A percentile compares a stretch with the other conserved stretches of the same genome.
Conservation (phyloP, 2,888 invertebrate species). For the Pristionchus japonicus region DNA sequence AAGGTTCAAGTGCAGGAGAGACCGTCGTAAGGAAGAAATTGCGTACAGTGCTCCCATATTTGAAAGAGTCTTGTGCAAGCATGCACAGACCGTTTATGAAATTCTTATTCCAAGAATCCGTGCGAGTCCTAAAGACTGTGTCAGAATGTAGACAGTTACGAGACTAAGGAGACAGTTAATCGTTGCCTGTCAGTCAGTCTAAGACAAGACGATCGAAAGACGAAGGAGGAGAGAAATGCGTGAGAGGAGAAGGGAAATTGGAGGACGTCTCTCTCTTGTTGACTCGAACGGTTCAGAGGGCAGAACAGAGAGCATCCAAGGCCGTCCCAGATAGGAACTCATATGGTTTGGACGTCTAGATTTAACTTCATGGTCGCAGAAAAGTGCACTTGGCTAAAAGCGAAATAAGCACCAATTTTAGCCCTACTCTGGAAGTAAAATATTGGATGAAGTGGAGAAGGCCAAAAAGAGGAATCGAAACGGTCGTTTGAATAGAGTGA, state of each 20-base stretch:
- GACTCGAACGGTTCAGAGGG: neutral
- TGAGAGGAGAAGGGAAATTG: neutral
- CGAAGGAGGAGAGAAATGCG: neutral
- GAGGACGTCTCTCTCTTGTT: neutral
- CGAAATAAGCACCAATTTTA: no score
- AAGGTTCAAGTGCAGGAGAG: no score
- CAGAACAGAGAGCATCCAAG: neutral
- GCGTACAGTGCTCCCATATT: neutral
- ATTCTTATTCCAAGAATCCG: neutral
- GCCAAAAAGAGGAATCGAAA: neutral
- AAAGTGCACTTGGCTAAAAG: no score
- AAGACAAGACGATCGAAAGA: neutral
- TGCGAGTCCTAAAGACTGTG: neutral
- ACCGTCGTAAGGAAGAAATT: no score
- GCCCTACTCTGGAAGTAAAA: neutral
- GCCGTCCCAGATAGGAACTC: neutral
- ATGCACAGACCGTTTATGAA: neutral
- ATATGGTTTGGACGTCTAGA: no score
- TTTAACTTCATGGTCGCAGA: no score
- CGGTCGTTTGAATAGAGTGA: neutral
- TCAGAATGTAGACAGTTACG: neutral
- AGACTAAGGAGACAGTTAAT: no score
- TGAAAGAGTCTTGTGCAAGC: neutral
- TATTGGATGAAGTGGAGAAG: slow-evolving; percentile 13
- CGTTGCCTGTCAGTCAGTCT: no score